These are phyloP conservation scores for Acanthisitta chloris DNA, from an alignment of 2,113 vertebrate genomes.

Conservation along the genomic window DNA sequence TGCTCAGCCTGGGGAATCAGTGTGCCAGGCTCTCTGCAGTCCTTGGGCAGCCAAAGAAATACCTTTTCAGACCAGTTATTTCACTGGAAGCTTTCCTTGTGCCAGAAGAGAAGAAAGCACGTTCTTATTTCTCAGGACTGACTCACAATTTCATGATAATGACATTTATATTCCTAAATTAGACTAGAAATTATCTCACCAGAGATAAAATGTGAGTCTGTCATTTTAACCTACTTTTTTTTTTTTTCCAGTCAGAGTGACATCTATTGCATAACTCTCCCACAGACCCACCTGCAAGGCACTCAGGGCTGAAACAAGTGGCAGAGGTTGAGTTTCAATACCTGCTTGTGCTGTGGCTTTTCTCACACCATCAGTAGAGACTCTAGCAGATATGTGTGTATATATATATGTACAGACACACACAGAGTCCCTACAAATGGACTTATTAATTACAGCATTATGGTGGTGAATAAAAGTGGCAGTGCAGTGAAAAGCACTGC, in stretches of 20 bases:
- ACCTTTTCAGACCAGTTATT: background rate
- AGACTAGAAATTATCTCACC: background rate
- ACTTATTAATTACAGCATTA: background rate
- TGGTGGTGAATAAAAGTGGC: background rate
- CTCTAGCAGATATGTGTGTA: background rate
- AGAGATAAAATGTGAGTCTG: background rate
- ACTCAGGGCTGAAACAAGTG: background rate
- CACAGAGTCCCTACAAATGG: background rate
- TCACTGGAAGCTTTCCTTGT: background rate
- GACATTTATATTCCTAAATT: background rate
- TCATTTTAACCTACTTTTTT: background rate
- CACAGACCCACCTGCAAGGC: background rate
- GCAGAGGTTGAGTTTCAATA: background rate
- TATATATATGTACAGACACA: fast-evolving
- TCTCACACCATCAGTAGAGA: background rate
- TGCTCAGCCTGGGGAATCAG: background rate
- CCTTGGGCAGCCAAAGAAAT: background rate
- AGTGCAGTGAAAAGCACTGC: background rate
- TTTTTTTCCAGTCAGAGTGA: background rate
- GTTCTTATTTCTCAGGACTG: background rate
- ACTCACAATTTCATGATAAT: background rate
- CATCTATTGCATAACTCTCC: background rate
- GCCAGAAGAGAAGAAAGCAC: background rate
- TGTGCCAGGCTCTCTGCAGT: background rate
- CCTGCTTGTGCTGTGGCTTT: background rate